Conservation (phyloP, 2,113 vertebrate species). For the Oncorhynchus tshawytscha region DNA sequence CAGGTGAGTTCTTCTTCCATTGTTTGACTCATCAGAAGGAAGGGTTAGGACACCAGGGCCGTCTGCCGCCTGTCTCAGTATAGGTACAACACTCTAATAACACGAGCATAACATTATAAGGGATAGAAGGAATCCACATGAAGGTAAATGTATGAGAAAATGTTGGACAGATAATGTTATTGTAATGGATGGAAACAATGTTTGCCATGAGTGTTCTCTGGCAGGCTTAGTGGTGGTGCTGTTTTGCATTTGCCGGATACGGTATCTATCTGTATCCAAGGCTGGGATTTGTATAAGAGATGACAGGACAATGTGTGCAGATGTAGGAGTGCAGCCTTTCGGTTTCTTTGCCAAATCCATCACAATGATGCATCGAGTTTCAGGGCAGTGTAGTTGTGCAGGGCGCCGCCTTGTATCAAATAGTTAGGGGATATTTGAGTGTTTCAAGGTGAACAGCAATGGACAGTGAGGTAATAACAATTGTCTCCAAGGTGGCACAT, state of each 20-base stretch:
- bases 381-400: not conserved
- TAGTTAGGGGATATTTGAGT: not conserved
- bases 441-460: not conserved
- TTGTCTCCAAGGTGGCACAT: not conserved
- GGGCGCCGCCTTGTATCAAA: not conserved
- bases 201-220: not conserved
- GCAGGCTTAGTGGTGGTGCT: not conserved
- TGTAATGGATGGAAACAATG: not conserved
- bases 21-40: constrained; percentile 24
- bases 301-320: not conserved
- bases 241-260: not conserved
- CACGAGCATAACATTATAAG: not conserved
- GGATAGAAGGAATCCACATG: not conserved
- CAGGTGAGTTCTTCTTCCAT: constrained; percentile 65
- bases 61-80: constrained; percentile 29
- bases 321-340: not conserved
- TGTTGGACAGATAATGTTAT: not conserved
- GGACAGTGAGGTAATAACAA: not conserved
- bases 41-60: not conserved
- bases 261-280: not conserved
- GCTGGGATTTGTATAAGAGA: not conserved
- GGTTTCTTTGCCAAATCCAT: not conserved
- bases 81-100: constrained; percentile 48
- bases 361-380: not conserved
- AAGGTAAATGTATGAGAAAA: not conserved